Evolutionary conservation across 2,113 vertebrate species (phyloP).

Genomic region (Sigmodon hispidus): DNA sequence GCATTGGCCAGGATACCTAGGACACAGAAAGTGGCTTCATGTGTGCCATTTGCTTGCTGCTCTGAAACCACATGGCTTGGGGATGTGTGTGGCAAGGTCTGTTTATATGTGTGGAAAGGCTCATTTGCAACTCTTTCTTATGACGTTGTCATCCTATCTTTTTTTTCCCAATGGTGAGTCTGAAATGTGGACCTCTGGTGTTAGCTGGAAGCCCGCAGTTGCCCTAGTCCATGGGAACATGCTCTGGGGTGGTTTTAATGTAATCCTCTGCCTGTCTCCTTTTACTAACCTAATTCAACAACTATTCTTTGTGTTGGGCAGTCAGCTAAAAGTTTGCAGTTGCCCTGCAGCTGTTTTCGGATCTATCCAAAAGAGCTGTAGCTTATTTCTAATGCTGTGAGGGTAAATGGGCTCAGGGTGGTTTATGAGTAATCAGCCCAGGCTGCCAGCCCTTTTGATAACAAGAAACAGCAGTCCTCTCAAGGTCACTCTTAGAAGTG

Average conservation of each 20-base stretch:
- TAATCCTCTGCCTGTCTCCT: slow-evolving; percentile 29
- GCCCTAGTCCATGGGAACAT: background rate
- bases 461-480: background rate
- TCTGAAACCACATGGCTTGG: background rate
- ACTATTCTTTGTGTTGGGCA: slow-evolving; percentile 15
- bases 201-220: background rate
- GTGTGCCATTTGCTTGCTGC: fast-evolving
- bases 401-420: background rate
- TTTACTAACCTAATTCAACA: slow-evolving; percentile 54
- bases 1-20: fast-evolving
- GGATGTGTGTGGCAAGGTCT: background rate
- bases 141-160: background rate
- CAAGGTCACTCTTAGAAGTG: background rate
- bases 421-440: background rate
- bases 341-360: slow-evolving; percentile 16
- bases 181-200: background rate
- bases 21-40: fast-evolving
- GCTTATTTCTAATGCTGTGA: background rate
- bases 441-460: background rate
- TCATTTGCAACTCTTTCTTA: background rate
- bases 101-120: background rate
- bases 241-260: slow-evolving; percentile 23
- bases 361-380: background rate
- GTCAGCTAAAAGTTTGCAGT: background rate
- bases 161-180: background rate